Percentiles rank a stretch among this genome's conserved stretches.
These are phyloP conservation scores for Desoria tigrina DNA, from an alignment of 2,888 invertebrate genomes.

Conservation along the genomic window DNA sequence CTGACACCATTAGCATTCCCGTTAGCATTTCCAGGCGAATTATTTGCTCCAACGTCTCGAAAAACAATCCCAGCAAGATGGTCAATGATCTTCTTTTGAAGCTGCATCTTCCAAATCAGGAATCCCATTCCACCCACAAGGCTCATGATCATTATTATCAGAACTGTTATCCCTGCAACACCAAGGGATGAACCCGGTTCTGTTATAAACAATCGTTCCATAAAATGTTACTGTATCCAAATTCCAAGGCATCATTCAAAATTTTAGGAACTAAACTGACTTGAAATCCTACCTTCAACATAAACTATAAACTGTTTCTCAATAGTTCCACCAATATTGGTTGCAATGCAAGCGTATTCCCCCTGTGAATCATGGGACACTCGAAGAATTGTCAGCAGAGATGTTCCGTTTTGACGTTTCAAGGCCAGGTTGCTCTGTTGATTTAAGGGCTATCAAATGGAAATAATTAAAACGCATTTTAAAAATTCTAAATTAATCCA, in stretches of 20 bases:
- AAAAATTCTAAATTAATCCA: too few species aligned
- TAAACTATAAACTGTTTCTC: slow-evolving; percentile 40
- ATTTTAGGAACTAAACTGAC: too few species aligned
- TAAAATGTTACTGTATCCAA: too few species aligned
- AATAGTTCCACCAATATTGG: slow-evolving; percentile 45
- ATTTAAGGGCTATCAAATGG: slow-evolving; percentile 29
- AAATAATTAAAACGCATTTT: too few species aligned
- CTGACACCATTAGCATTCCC: background rate
- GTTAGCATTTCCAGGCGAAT: background rate
- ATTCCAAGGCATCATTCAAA: slow-evolving; percentile 1
- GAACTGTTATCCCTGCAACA: slow-evolving; percentile 25
- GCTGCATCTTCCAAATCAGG: slow-evolving; percentile 49
- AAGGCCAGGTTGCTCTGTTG: slow-evolving; percentile 36
- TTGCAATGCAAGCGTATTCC: slow-evolving; percentile 48
- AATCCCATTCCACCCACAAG: slow-evolving; percentile 41
- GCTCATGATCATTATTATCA: slow-evolving; percentile 26
- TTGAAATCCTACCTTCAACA: slow-evolving; percentile 36
- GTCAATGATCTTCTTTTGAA: slow-evolving; percentile 50
- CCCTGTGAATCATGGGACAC: slow-evolving; percentile 49
- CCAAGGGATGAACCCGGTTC: slow-evolving; percentile 38
- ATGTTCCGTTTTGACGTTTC: slow-evolving; percentile 42
- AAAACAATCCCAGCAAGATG: slow-evolving; percentile 52
- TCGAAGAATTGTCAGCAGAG: slow-evolving; percentile 41
- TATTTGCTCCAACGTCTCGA: slow-evolving; percentile 39
- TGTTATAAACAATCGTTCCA: too few species aligned